Base-by-base conservation (phyloP, 2,797 vertebrate species). In the Numenius phaeopus region DNA sequence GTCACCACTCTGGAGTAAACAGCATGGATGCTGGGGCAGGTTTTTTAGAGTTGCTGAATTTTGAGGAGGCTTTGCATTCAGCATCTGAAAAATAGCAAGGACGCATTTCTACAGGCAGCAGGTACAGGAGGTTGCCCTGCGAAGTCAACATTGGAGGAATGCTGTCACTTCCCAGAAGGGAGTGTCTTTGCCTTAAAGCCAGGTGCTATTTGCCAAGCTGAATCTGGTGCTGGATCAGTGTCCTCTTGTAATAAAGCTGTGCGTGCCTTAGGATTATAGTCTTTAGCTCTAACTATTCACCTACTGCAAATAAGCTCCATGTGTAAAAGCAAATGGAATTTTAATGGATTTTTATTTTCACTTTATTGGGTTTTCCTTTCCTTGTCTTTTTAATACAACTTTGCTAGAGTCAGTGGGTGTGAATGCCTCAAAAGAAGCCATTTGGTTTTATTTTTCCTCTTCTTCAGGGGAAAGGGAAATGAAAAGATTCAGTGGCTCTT, bases 331-430 rank as follows among this genome's bases (percentile, higher is more conserved):
- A 52, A 69, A 61, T 23, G 23, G 54, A 62, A 83, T 85, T 89
- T 90, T 70, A 90, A 93, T 78, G 54, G 61, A 54, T 54, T 88
- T 86, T 94, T 90, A 80, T 83, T 93, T 95, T 88, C 17, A 29
- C 42, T 88, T 90, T 30, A 80, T 61, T 69, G 50, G 47, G 34
- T 82, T 92, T 94, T 91, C 39, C n/a, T 92, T 89, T 73, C 44
- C 14, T 84, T 84, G 18, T 50, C 39, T 88, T 92, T 92, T 88
- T 77, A 89, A 85, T 52, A 49, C 37, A 52, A 46, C 32, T 89
- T 83, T 64, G 30, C 44, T 67, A 32, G 64, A 94, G 66, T 85
- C 82, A 85, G 44, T 75, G 57, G 44, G 79, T 90, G 69, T 58
- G 42, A 94, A 91, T 65, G 29, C 30, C 46, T 92, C 69, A 50